A percentile compares a stretch with the other conserved stretches of the same genome.
These are phyloP conservation scores for Megathymus violae DNA, from an alignment of 1,140 invertebrate genomes.

Conservation along the genomic window DNA sequence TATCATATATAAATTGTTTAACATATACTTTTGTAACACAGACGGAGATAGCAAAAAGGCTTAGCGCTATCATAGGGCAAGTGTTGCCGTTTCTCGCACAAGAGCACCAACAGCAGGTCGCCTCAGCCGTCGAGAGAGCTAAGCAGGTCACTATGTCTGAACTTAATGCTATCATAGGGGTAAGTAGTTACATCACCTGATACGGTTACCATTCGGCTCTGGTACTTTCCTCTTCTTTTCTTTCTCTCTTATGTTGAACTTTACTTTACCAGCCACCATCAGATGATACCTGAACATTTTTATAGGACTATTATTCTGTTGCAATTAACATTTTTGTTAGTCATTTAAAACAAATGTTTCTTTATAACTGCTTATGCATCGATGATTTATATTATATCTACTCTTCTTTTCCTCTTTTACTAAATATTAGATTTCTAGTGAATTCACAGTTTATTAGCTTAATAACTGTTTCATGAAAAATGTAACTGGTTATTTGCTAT, in stretches of 20 bases:
- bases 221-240: slow-evolving; percentile 17
- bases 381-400: slow-evolving; percentile 9
- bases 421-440: neutral
- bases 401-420: slow-evolving; percentile 3
- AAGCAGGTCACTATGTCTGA: slow-evolving; percentile 98
- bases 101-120: slow-evolving; percentile 97
- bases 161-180: slow-evolving; percentile 94
- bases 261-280: neutral
- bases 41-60: slow-evolving; percentile 97
- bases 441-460: neutral
- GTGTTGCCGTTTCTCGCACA: slow-evolving; percentile 95
- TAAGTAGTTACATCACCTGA: slow-evolving; percentile 82
- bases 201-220: slow-evolving; percentile 20
- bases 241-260: slow-evolving; percentile 6
- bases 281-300: neutral
- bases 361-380: slow-evolving; percentile 22
- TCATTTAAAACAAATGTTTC: slow-evolving; percentile 1
- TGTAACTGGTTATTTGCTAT: neutral
- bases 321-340: slow-evolving; percentile 11
- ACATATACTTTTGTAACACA: slow-evolving; percentile 85
- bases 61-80: slow-evolving; percentile 95
- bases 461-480: neutral
- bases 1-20: too few species aligned
- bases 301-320: slow-evolving; percentile 11
- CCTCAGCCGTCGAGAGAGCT: slow-evolving; percentile 95